These are phyloP conservation scores for Coregonus clupeaformis DNA, from an alignment of 2,113 vertebrate species.

Conservation along the genomic window DNA sequence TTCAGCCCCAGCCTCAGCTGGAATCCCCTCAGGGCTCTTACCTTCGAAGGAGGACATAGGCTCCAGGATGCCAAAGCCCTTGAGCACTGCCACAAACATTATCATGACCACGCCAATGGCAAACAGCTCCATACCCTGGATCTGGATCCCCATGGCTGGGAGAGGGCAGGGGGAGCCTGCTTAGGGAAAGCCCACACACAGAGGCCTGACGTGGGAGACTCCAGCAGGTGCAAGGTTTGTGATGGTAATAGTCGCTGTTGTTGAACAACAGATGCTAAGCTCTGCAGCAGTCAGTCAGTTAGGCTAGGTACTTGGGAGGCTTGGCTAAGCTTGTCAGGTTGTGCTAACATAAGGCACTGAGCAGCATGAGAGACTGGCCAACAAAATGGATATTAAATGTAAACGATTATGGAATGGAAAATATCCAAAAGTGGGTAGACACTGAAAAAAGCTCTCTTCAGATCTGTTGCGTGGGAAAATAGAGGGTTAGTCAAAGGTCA, in stretches of 20 bases:
- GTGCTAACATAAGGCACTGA: constrained; percentile 29
- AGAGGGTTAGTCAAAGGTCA: too few relatives aligned
- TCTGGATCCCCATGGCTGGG: constrained; percentile 74
- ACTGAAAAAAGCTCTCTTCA: constrained; percentile 51
- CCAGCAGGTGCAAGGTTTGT: not conserved
- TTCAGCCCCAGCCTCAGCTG: not conserved
- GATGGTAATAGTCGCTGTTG: not conserved
- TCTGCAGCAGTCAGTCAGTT: constrained; percentile 13
- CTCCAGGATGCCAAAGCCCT: constrained; percentile 95
- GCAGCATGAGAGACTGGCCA: constrained; percentile 36
- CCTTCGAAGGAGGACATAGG: constrained; percentile 94
- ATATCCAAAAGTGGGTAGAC: constrained; percentile 62
- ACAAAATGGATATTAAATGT: constrained; percentile 45
- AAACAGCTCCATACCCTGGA: constrained; percentile 94
- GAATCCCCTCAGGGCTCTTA: constrained; percentile 61
- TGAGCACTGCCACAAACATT: constrained; percentile 94
- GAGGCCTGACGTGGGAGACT: constrained; percentile 28
- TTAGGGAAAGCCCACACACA: constrained; percentile 16
- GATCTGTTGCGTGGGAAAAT: too few relatives aligned
- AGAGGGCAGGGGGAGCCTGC: not conserved
- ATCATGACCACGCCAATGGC: constrained; percentile 92
- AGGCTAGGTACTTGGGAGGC: constrained; percentile 5
- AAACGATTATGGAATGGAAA: constrained; percentile 62
- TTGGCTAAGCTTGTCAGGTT: constrained; percentile 25
- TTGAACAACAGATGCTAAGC: not conserved